phyloP scores from a whole-genome alignment of 2,888 invertebrate species.

The Entomobrya multifasciata region DNA sequence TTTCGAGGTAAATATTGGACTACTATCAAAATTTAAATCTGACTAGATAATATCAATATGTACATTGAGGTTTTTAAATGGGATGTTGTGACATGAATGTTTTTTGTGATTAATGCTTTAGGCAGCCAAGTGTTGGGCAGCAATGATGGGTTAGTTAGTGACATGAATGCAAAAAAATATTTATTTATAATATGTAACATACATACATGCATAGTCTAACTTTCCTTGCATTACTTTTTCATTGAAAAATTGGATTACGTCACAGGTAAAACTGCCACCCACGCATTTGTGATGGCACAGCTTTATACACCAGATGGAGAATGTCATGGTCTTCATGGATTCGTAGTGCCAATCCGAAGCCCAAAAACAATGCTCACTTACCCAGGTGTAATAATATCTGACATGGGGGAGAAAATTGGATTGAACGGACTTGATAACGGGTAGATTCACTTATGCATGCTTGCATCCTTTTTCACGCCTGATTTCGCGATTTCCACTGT shows the following conservation, averaged over 20 bases:
- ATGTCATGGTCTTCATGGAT: conserved; percentile 93
- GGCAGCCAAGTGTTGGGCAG: conserved; percentile 93
- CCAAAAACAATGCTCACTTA: conserved; percentile 86
- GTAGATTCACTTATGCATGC: not conserved
- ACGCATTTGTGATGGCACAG: conserved; percentile 94
- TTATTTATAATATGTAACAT: too few relatives aligned
- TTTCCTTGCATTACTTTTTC: too few relatives aligned
- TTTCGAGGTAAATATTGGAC: conserved; percentile 86
- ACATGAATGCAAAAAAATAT: too few relatives aligned
- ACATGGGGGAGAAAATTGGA: conserved; percentile 95
- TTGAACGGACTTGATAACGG: conserved; percentile 87
- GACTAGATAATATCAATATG: not conserved
- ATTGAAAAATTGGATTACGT: too few relatives aligned
- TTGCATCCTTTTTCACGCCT: not conserved
- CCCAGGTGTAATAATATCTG: conserved; percentile 91
- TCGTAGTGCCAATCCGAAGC: conserved; percentile 93
- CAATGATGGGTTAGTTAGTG: conserved; percentile 90
- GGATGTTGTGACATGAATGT: not conserved
- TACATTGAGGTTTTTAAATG: too few relatives aligned
- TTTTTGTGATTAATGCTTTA: not conserved
- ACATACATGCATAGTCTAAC: not conserved
- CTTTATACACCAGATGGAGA: conserved; percentile 89
- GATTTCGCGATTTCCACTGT: too few relatives aligned
- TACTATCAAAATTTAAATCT: not conserved
- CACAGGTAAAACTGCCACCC: conserved; percentile 90